Evolutionary conservation across 2,888 invertebrate species (phyloP).

Genomic region (Glaucopsyche alexis): DNA sequence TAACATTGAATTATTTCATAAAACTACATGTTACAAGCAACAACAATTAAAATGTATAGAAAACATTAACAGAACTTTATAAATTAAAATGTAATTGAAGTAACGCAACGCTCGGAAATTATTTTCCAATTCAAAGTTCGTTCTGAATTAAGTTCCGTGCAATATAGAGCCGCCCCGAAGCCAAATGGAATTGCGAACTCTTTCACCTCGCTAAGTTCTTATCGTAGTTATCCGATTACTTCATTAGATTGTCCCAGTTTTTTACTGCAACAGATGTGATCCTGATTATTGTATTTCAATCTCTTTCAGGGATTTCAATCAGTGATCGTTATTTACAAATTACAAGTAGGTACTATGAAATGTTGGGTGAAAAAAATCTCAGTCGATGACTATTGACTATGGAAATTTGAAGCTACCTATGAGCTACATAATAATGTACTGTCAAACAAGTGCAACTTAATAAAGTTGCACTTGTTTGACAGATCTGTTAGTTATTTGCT

Average conservation of each 20-base stretch:
- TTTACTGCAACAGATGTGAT: conserved; percentile 27
- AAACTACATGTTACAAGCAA: neutral
- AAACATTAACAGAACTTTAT: conserved; percentile 23
- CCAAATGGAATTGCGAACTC: conserved; percentile 64
- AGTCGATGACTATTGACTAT: no score
- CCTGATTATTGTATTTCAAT: conserved; percentile 28
- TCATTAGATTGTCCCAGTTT: conserved; percentile 38
- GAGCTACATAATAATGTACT: no score
- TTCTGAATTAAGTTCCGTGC: conserved; percentile 60
- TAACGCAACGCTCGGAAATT: conserved; percentile 57
- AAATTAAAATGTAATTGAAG: conserved; percentile 54
- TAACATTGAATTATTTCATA: neutral
- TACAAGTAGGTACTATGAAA: neutral
- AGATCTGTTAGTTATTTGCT: no score
- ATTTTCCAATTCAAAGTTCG: conserved; percentile 66
- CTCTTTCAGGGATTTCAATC: conserved; percentile 13
- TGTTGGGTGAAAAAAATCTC: no score
- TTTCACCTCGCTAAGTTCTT: conserved; percentile 51
- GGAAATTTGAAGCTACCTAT: no score
- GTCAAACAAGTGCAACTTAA: no score
- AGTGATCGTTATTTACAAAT: neutral
- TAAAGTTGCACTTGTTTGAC: no score
- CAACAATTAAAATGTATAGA: neutral
- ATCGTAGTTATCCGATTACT: conserved; percentile 46
- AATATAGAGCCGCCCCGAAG: conserved; percentile 51